A percentile compares a stretch with the other conserved stretches of the same genome.
Evolutionary conservation across 2,113 vertebrate species (phyloP).

Genomic region (Pleuronectes platessa): DNA sequence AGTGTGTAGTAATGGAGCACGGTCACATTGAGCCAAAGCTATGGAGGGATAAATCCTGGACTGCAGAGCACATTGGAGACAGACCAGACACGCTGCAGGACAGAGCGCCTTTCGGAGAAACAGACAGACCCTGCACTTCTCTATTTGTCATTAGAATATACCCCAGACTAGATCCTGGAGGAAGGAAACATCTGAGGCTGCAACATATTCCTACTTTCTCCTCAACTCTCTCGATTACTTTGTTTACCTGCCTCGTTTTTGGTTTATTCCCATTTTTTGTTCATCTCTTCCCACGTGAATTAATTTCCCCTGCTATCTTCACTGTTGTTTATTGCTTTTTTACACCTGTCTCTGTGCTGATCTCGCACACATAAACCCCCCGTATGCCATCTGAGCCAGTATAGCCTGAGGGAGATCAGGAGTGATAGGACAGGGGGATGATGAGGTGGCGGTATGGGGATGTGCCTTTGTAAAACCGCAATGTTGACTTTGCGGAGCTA

Average conservation of each 20-base stretch:
- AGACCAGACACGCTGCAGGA: constrained; percentile 33
- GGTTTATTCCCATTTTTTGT: constrained; percentile 18
- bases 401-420: constrained; percentile 8
- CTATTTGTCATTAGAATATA: constrained; percentile 44
- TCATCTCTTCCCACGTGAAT: constrained; percentile 12
- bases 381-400: constrained; percentile 40
- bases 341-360: constrained; percentile 8
- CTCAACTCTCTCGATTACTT: constrained; percentile 13
- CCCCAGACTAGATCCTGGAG: constrained; percentile 19
- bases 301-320: constrained; percentile 14
- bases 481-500: constrained; percentile 22
- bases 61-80: constrained; percentile 32
- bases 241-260: constrained; percentile 21
- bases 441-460: neutral
- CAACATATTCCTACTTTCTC: constrained; percentile 14
- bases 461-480: neutral
- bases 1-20: constrained; percentile 65
- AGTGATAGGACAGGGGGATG: neutral
- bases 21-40: constrained; percentile 59
- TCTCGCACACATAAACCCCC: constrained; percentile 13
- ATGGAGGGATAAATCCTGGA: constrained; percentile 57
- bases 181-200: constrained; percentile 9
- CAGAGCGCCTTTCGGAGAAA: constrained; percentile 5
- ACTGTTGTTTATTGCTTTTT: constrained; percentile 18
- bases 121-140: constrained; percentile 27